Base-by-base conservation (phyloP, 2,113 vertebrate species). In the Gallinago undulata region DNA sequence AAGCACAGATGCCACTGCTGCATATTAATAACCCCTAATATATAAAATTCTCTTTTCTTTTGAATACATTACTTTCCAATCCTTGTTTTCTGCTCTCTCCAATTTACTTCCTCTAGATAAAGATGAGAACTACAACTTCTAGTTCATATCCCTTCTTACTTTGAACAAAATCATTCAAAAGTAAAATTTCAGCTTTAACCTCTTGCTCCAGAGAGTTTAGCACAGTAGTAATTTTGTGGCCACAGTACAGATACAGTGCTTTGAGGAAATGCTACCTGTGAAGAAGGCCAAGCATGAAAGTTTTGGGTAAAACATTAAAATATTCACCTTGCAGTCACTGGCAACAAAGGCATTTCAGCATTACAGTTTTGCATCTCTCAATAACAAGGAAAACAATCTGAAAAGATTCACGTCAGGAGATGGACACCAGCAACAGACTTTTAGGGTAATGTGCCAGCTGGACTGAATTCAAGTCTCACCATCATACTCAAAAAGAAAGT, bases 11-110 rank as follows among this genome's bases (percentile, higher is more conserved):
- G 43, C 78, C 64, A 57, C 84, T 90, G 55, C 77, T 94, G 86
- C 81, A 91, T 89, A 89, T 91, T 95, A 95, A 96, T 73, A 79
- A 84, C 23, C 16, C 39, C 48, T 53, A 68, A 84, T 62, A 84
- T 8, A 85, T 37, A 90, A 86, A 90, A 75, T 84, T 84, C 48
- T 48, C 76, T 87, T 82, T 84, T 55, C 90, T 92, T 93, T 84
- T 50, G 56, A 93, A 84, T 78, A 89, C 80, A 90, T 86, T 93
- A 81, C n/a, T 41, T 87, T 75, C 41, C 83, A 75, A 69, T 4
- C 17, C 88, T 78, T 84, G 35, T 72, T 84, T 86, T 75, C 70
- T 62, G 59, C 37, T 88, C 39, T 17, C 2, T 13, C n/a, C 62
- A 60, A 81, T 87, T 89, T 94, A 82, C 47, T 93, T 74, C 22